These are phyloP conservation scores for Peromyscus maniculatus DNA, from an alignment of 2,113 vertebrate genomes.

Conservation along the genomic window DNA sequence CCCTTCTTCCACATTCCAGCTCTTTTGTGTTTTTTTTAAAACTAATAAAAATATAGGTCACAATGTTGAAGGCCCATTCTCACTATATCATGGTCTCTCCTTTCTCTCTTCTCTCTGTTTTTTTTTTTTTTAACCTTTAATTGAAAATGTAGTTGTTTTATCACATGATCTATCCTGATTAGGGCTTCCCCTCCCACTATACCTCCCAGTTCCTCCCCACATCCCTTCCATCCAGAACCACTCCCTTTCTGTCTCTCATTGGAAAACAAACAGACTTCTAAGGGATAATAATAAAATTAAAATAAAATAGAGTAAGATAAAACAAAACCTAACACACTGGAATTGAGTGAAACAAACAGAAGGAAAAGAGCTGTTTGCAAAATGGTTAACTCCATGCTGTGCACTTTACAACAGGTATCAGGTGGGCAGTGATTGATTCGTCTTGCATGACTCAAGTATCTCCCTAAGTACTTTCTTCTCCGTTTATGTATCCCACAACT, in stretches of 20 bases:
- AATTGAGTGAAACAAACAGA: neutral
- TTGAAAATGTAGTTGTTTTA: neutral
- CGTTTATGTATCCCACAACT: rapidly evolving
- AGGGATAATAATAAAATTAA: neutral
- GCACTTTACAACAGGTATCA: neutral
- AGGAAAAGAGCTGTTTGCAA: neutral
- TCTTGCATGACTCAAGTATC: neutral
- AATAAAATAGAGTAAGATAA: neutral
- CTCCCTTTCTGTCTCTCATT: neutral
- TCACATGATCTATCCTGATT: neutral
- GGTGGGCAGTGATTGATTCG: neutral
- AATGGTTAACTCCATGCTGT: neutral
- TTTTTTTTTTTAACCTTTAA: neutral
- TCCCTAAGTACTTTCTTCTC: neutral
- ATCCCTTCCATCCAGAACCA: neutral
- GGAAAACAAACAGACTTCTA: neutral
- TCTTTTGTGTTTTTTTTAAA: neutral
- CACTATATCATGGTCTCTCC: neutral
- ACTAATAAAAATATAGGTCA: neutral
- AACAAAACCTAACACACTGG: neutral
- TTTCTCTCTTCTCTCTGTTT: neutral
- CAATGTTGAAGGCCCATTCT: neutral
- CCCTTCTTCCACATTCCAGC: neutral
- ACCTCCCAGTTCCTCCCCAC: neutral
- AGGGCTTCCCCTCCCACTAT: no score